Base-by-base conservation (phyloP, 2,797 vertebrate genomes). In the Sciaenops ocellatus region DNA sequence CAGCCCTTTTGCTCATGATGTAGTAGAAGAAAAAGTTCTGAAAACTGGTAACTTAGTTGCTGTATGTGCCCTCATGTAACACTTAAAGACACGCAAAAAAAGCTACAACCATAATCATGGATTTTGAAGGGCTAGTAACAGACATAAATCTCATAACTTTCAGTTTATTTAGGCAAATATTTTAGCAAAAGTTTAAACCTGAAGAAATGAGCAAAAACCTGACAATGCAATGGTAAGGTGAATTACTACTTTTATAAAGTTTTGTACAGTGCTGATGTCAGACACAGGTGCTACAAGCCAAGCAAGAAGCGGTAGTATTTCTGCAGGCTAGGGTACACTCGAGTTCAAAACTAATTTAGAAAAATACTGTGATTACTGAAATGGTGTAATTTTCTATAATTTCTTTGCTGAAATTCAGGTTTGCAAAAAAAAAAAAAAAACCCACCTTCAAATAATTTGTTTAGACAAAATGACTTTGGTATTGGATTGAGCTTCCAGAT, bases 321-420 rank as follows among this genome's bases (percentile, higher is more conserved):
- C 50, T 28, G 15, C 2, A 34, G 38, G 17, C 4, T 9, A 4
- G 16, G 24, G 38, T 26, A 61, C 55, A 17, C 59, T 55, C 2
- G 20, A 34, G 38, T 55, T 68, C 24, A 76, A 51, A 69, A 69
- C 51, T 70, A 5, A 74, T 66, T 67, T 9, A 13, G 38, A 50
- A 71, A 83, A 80, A 74, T 67, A 30, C 73, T 60, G 62, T 69
- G 51, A 78, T 84, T 69, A 73, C 57, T 51, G 18, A 65, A 76
- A 73, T 51, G 13, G 42, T 78, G 22, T 56, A 41, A 71, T 77
- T 73, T 60, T 22, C 55, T n/a, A 62, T 11, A 61, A 68, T 26
- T 24, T 69, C 61, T 77, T 26, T 51, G 46, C 63, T 38, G 24
- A 62, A 56, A 8, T 68, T 59, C 17, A 63, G 30, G 42, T 20